phyloP scores from a whole-genome alignment of 2,888 invertebrate genomes.

The Calameuta pallipes region DNA sequence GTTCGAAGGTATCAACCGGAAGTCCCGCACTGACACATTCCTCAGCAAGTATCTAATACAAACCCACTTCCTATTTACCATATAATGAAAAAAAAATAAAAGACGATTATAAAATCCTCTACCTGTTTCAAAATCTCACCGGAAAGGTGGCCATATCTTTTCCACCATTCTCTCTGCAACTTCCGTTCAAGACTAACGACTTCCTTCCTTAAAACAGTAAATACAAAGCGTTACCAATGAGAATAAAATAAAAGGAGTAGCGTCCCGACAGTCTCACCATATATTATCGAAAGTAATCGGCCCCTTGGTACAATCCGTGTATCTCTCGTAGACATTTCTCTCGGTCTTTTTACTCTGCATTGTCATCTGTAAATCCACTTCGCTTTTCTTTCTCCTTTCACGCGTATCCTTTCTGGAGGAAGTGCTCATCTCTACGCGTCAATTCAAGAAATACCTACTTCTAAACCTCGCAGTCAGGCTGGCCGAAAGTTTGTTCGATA shows the following conservation, averaged over 20 bases:
- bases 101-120: conserved; percentile 9
- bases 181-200: conserved; percentile 41
- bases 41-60: conserved; percentile 44
- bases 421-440: not conserved
- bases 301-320: conserved; percentile 28
- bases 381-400: not conserved
- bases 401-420: not conserved
- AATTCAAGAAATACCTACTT: not conserved
- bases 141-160: conserved; percentile 42
- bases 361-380: not conserved
- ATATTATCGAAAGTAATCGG: conserved; percentile 41
- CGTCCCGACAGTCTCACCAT: conserved; percentile 32
- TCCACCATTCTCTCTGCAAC: conserved; percentile 39
- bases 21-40: conserved; percentile 46
- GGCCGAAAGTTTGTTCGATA: conserved; percentile 2
- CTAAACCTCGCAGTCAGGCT: not conserved
- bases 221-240: conserved; percentile 6
- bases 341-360: conserved; percentile 27
- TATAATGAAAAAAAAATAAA: not conserved
- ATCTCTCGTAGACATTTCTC: conserved; percentile 20
- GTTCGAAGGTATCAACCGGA: conserved; percentile 41
- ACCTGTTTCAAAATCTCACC: conserved; percentile 50
- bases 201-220: conserved; percentile 44
- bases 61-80: not conserved
- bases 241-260: not conserved